Percentiles rank a stretch among this genome's conserved stretches.
These are phyloP conservation scores for Bufotes viridis DNA, from an alignment of 2,797 vertebrate species.

Conservation along the genomic window DNA sequence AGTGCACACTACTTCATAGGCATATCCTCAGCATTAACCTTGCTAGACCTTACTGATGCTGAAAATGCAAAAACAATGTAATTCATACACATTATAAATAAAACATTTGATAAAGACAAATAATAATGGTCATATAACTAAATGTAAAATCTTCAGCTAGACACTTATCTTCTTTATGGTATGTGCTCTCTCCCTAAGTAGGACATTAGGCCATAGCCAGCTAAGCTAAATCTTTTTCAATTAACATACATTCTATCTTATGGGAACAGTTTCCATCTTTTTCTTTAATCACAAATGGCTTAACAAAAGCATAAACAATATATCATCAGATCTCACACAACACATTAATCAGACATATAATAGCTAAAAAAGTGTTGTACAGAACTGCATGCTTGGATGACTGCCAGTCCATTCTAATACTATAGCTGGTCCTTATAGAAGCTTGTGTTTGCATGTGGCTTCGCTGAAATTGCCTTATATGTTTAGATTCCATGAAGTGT, in stretches of 20 bases:
- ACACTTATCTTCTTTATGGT: constrained; percentile 19
- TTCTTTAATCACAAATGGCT: constrained; percentile 42
- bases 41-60: constrained; percentile 3
- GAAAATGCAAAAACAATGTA: constrained; percentile 36
- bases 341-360: constrained; percentile 53
- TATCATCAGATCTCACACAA: constrained; percentile 42
- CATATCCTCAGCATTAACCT: constrained; percentile 41
- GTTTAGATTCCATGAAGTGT: constrained; percentile 6
- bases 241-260: constrained; percentile 53
- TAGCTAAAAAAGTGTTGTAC: constrained; percentile 40
- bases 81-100: constrained; percentile 36
- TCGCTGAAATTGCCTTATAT: constrained; percentile 11
- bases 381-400: constrained; percentile 50
- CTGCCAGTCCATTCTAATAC: constrained; percentile 34
- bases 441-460: constrained; percentile 25
- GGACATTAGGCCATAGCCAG: constrained; percentile 6
- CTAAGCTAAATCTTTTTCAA: constrained; percentile 49
- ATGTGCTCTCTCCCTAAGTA: neutral
- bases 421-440: constrained; percentile 22
- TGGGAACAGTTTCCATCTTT: constrained; percentile 26
- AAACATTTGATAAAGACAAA: constrained; percentile 52
- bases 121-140: constrained; percentile 39
- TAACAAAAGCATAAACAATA: constrained; percentile 53
- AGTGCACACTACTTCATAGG: constrained; percentile 22
- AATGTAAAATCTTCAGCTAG: constrained; percentile 25